Base-by-base conservation (phyloP, 2,888 invertebrate genomes). In the Cryptocheilus praepositus region DNA sequence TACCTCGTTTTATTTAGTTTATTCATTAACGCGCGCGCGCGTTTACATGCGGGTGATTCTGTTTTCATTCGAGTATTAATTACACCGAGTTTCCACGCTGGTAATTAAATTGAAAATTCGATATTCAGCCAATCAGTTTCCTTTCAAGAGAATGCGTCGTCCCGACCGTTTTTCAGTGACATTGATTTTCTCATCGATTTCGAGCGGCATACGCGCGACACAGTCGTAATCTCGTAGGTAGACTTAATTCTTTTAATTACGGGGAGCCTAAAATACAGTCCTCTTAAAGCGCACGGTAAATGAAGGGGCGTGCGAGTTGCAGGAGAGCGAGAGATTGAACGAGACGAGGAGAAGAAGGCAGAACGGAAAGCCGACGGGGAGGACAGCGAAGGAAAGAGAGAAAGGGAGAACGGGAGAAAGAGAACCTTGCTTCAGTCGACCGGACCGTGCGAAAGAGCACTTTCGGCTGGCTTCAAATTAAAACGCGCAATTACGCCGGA, bases 221-320 rank as follows among this genome's bases (percentile, higher is more conserved):
- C 36, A 45, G n/a, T 4, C 16, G n/a, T 11, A 64, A 56, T 57
- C 21, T 52, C 71, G 73, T 75, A 81, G 77, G 71, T 81, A 83
- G 83, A 84, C 75, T 79, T 83, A 80, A 84, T 82, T 84, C 79
- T 83, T 85, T 85, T 83, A 85, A 86, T 86, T 86, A 84, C 79
- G 71, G 67, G 72, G 62, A 62, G 61, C 76, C 74, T 77, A 77
- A 80, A 80, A 72, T 80, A 76, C 71, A 67, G 72, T 65, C 67
- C 67, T 67, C 59, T 73, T 77, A 69, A 78, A 76, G 68, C 69
- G 72, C 56, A 45, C 36, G 64, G 51, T 62, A 68, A 73, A 75
- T 64, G 68, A 60, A 71, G 68, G 64, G 63, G 43, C 15, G n/a
- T 25, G 52, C 25, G 13, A 64, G 21, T n/a, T 46, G 58, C 51